Conservation (phyloP, 53 echinoderm and acorn worm genomes). For the Paelopatides confundens region DNA sequence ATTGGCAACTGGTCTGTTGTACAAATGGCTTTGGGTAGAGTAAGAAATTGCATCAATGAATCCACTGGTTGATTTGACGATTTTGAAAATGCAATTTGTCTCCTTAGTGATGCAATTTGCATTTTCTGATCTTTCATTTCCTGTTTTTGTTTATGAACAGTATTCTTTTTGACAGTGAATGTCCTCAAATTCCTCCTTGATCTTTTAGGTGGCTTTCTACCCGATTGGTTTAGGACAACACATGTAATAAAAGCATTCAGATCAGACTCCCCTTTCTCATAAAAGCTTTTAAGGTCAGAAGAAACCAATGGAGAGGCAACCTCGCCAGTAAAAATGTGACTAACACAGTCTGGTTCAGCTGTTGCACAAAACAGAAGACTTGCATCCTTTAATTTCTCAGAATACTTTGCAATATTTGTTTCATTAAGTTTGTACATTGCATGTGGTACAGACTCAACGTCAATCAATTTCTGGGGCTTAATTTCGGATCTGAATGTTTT, state of each 20-base stretch:
- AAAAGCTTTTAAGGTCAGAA: background rate
- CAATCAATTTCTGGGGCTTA: too few species aligned
- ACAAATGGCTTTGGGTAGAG: constrained; percentile 9
- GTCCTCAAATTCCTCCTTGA: constrained; percentile 11
- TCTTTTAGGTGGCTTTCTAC: background rate
- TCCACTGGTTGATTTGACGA: constrained; percentile 10
- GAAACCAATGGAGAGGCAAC: background rate
- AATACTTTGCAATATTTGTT: background rate
- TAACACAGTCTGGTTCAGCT: background rate
- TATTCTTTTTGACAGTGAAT: background rate
- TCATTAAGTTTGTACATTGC: background rate
- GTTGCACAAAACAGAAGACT: background rate
- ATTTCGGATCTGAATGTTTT: background rate
- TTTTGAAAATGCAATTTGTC: background rate
- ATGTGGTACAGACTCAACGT: too few species aligned
- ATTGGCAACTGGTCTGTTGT: constrained; percentile 12
- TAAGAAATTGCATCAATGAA: constrained; percentile 6
- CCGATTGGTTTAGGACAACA: background rate
- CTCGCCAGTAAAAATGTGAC: constrained; percentile 34
- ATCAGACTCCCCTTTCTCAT: background rate
- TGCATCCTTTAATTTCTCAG: background rate
- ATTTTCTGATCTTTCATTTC: background rate
- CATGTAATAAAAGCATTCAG: background rate
- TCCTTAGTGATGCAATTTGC: constrained; percentile 6
- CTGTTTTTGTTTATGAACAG: background rate